Evolutionary conservation across 2,888 invertebrate species (phyloP), one percentile per base, ranked within the genome.

Genomic region (Epistrophella euchroma): DNA sequence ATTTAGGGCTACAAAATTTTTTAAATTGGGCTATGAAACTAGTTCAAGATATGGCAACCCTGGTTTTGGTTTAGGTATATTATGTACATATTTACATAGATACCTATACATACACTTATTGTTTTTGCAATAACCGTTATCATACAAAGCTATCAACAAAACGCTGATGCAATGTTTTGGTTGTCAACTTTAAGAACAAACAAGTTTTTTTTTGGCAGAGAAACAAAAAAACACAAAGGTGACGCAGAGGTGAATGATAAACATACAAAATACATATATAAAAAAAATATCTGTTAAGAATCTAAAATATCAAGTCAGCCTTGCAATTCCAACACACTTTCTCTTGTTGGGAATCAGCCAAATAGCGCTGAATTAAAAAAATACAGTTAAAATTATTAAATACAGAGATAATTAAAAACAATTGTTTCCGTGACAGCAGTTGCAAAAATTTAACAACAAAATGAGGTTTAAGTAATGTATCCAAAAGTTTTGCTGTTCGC

Each of bases 391-490:
- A 56, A 62, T 56, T 64, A 66, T 55, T 50, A 50, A 81, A 75
- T 64, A 32, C 56, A 64, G 74, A 81, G 70, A 70, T 71, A 81
- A 81, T 70, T 75, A 75, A 74, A 80, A 70, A 43, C 60, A 62
- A 68, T 70, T 43, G 45, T 45, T 75, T 32, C 62, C 37, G 60
- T 50, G 52, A 45, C 74, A 79, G 22, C 15, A 15, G 47, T 43
- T 9, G 43, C 62, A 47, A 52, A 56, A 73, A 50, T 37, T 43
- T 11, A 71, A 45, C 47, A 75, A 17, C 56, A 55, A 47, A 52
- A 32, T 32, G 56, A 76, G 22, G 56, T 70, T 62, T 75, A 74
- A n/a, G n/a, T n/a, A n/a, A 68, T 52, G 74, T 37, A 60, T 74
- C 60, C 43, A 74, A 74, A 73, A 55, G 68, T 66, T 32, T 32